Evolutionary conservation across 2,888 invertebrate genomes (phyloP), one percentile per base, ranked within the genome.

Genomic region (Caenorhabditis zanzibari): DNA sequence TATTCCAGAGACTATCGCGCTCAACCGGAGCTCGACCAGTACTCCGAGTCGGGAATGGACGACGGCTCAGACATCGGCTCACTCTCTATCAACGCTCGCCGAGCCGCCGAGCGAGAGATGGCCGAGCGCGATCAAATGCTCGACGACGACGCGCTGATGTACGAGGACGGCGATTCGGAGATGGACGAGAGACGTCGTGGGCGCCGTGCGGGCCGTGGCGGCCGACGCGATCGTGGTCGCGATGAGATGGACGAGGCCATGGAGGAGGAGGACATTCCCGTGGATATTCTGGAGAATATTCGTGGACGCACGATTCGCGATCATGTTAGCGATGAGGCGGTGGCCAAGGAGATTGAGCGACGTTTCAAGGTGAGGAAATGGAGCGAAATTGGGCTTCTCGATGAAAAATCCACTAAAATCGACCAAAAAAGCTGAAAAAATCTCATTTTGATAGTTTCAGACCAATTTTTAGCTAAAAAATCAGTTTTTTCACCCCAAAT

Each of bases 241-340:
- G 74, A 68, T 19, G 73, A 63, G 2, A 86, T 77, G 16, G 88
- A 82, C n/a, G 88, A 82, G 12, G 86, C 69, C 9, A 80, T 84
- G 16, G 88, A 79, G 68, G 88, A 88, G 56, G 90, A 74, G 12
- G 90, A 91, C 5, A 85, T 92, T 44, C 90, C 90, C 10, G 97
- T 99, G 85, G 98, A 99, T 93, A 98, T 98, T 93, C 94, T 99
- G 41, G 98, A 98, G 93, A 98, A 99, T 91, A 97, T 97, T 6
- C 97, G 97, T 92, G 99, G 98, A 0, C 95, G 97, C 92, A 95
- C 96, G 0, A 96, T 96, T 2, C 96, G 96, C 90, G 98, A 99
- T 91, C 99, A 98, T 97, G 97, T 99, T 0, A 95, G 95, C 73
- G 96, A 97, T 96, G 94, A 97, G 88, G 98, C 96, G 0, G 97